phyloP scores from a whole-genome alignment of 2,797 vertebrate species.

The Psittacula derbiana region DNA sequence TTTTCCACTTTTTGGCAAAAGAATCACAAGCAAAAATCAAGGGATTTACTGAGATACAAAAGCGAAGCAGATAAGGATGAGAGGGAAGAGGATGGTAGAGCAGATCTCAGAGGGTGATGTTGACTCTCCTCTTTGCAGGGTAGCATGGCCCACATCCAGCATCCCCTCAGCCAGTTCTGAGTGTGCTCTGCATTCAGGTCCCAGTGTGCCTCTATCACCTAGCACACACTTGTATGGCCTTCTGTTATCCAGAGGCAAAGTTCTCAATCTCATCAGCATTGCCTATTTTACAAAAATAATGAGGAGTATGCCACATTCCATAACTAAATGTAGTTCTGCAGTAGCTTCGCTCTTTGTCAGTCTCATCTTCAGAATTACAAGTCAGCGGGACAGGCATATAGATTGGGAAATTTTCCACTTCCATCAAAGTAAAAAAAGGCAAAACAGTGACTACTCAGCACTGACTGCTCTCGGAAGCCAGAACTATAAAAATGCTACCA shows the following conservation, averaged over 20 bases:
- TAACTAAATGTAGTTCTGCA: not conserved
- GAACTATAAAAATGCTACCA: not conserved
- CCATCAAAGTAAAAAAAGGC: not conserved
- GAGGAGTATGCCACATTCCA: not conserved
- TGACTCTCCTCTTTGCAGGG: not conserved
- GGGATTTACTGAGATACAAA: not conserved
- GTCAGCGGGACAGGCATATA: not conserved
- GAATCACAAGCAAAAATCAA: not conserved
- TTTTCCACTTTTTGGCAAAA: not conserved
- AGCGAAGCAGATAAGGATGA: not conserved
- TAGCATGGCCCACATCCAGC: not conserved
- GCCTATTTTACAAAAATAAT: not conserved
- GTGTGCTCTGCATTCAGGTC: not conserved
- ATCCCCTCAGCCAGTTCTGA: not conserved
- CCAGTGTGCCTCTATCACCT: not conserved
- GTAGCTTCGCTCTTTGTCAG: not conserved
- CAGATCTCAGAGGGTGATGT: not conserved
- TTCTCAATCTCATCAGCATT: not conserved
- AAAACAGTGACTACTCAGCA: not conserved
- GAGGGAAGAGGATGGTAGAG: not conserved
- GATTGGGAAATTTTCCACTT: constrained; percentile 16
- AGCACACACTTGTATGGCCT: not conserved
- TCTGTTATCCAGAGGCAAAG: not conserved
- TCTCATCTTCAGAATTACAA: constrained; percentile 24
- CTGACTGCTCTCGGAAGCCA: not conserved